Evolutionary conservation across 2,113 vertebrate genomes (phyloP).

Genomic region (Eptesicus fuscus): DNA sequence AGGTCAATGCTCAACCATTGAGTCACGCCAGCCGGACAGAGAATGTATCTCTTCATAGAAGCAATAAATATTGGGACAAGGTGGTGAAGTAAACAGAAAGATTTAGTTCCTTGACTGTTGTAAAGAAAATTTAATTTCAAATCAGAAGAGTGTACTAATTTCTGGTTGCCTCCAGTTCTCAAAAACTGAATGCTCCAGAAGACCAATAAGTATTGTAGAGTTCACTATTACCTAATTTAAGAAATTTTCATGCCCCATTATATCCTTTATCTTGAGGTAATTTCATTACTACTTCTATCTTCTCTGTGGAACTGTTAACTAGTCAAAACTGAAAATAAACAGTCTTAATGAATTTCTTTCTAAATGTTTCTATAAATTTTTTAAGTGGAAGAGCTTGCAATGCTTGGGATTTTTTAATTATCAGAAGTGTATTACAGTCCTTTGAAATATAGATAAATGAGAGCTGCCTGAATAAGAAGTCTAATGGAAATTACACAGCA

Average conservation of each 20-base stretch:
- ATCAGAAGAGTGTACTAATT: not conserved
- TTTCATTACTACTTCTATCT: constrained; percentile 31
- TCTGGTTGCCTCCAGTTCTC: not conserved
- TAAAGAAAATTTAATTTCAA: constrained; percentile 2
- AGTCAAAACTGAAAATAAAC: constrained; percentile 40
- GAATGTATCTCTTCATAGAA: not conserved
- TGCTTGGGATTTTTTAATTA: constrained; percentile 6
- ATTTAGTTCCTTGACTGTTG: not conserved
- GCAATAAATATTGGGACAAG: not conserved
- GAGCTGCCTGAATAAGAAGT: not conserved
- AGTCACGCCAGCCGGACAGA: not conserved
- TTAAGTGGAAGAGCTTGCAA: not conserved
- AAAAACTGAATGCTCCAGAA: not conserved
- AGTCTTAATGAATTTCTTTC: not conserved
- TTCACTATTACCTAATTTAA: constrained; percentile 9
- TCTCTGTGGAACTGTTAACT: not conserved
- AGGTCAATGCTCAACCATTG: no score
- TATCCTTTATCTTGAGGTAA: constrained; percentile 1
- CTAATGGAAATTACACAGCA: not conserved
- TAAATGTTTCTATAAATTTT: not conserved
- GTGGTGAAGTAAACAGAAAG: not conserved
- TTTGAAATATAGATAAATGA: constrained; percentile 35
- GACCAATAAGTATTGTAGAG: not conserved
- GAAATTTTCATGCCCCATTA: not conserved
- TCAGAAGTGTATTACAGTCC: not conserved